phyloP scores from a whole-genome alignment of 1,140 invertebrate genomes.

The Argopecten irradians region DNA sequence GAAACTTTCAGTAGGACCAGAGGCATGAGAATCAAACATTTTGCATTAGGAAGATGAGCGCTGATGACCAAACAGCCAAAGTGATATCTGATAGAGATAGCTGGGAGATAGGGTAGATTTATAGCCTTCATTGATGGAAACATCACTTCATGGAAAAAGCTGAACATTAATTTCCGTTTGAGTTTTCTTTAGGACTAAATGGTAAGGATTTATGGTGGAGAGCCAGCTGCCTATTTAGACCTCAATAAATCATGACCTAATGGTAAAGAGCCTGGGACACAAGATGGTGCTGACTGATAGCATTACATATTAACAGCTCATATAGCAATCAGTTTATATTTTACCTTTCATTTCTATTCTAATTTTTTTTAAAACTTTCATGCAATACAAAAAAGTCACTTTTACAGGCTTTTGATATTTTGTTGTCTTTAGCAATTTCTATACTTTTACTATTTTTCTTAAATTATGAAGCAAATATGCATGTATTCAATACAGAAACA shows the following conservation, averaged over 20 bases:
- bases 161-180: conserved; percentile 16
- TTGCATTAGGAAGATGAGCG: too few species aligned
- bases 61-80: too few species aligned
- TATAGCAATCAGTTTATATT: not conserved
- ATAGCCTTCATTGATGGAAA: not conserved
- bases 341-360: not conserved
- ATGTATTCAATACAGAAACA: too few species aligned
- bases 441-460: too few species aligned
- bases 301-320: not conserved
- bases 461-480: too few species aligned
- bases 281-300: not conserved
- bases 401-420: too few species aligned
- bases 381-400: too few species aligned
- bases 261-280: not conserved
- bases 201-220: conserved; percentile 9
- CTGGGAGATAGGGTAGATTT: too few species aligned
- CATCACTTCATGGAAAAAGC: conserved; percentile 9
- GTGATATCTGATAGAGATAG: too few species aligned
- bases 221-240: conserved; percentile 14
- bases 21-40: too few species aligned
- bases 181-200: not conserved
- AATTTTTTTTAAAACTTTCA: not conserved
- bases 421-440: too few species aligned
- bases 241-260: not conserved
- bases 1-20: too few species aligned